Evolutionary conservation across 1,140 invertebrate species (phyloP), one percentile per base, ranked within the genome.

Genomic region (Cotesia typhae): DNA sequence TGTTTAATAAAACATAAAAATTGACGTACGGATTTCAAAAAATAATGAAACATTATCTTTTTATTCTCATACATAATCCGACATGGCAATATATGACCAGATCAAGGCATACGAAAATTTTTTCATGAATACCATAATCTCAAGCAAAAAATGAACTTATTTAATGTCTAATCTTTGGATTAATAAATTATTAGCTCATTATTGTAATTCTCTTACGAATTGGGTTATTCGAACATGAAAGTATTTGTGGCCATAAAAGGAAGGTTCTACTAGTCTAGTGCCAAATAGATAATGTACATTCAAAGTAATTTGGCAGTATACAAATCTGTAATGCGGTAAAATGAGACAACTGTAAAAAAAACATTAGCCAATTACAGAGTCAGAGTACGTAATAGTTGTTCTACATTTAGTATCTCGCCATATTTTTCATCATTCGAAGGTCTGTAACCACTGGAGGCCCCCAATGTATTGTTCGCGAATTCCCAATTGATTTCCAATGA

Each of bases 401-500:
- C n/a, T 7, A 59, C 57, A 20, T 59, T 59, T 9, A 59, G 17
- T 14, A 55, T 2, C 10, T 55, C 12, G n/a, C 53, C 17, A 55
- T 20, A 28, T 59, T 59, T 59, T 59, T 20, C 28, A 17, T 4
- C 57, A 59, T 20, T 59, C 9, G 9, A 59, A 20, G 9, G 28
- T 28, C 17, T 59, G 28, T 28, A 9, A 20, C 57, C 57, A 20
- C 20, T 59, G 17, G 20, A 59, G 20, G 57, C 57, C 57, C 17
- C 20, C 7, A 20, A 59, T 59, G 57, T 59, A 20, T 9, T 59
- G 28, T 59, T 59, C 57, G 57, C 4, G 28, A 9, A 59, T 59
- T 59, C 57, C 57, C 57, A 59, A 59, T 59, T 59, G 57, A 59
- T 17, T 59, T 20, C 57, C 17, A 59, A 59, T 28, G 20, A 59